Conservation (phyloP, 2,113 vertebrate genomes). For the Ceuthmochares aereus region DNA sequence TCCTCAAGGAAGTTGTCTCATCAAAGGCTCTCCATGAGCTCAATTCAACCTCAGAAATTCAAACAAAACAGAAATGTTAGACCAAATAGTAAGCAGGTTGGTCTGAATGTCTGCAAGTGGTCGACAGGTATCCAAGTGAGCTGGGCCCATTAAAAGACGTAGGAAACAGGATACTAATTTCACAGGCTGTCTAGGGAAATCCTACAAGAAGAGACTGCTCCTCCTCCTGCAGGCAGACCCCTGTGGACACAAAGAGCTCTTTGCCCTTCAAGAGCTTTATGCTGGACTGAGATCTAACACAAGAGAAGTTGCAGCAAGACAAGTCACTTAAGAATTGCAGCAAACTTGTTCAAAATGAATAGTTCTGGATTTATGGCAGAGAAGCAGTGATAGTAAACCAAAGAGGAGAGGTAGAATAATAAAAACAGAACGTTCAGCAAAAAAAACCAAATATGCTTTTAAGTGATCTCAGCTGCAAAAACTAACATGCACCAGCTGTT, state of each 20-base stretch:
- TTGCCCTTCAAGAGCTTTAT: not conserved
- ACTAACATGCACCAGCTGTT: slow-evolving; percentile 22
- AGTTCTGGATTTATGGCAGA: not conserved
- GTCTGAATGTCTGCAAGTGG: not conserved
- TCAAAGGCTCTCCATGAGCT: not conserved
- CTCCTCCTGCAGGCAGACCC: not conserved
- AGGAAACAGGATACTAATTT: not conserved
- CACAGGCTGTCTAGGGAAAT: not conserved
- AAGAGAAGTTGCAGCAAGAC: not conserved
- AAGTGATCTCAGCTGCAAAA: slow-evolving; percentile 40
- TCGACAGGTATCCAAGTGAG: not conserved
- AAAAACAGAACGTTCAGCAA: not conserved
- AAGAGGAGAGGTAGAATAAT: slow-evolving; percentile 6
- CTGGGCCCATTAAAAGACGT: not conserved
- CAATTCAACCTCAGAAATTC: not conserved
- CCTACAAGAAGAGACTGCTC: not conserved
- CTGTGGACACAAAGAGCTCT: not conserved
- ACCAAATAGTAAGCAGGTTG: not conserved
- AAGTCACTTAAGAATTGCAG: not conserved
- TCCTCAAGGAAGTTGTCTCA: not conserved
- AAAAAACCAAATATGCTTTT: not conserved
- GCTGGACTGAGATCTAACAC: not conserved
- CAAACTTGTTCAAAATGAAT: not conserved
- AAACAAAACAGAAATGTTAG: not conserved
- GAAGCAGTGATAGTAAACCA: not conserved